Base-by-base conservation (phyloP, 2,797 vertebrate species). In the Poeciliopsis infans region DNA sequence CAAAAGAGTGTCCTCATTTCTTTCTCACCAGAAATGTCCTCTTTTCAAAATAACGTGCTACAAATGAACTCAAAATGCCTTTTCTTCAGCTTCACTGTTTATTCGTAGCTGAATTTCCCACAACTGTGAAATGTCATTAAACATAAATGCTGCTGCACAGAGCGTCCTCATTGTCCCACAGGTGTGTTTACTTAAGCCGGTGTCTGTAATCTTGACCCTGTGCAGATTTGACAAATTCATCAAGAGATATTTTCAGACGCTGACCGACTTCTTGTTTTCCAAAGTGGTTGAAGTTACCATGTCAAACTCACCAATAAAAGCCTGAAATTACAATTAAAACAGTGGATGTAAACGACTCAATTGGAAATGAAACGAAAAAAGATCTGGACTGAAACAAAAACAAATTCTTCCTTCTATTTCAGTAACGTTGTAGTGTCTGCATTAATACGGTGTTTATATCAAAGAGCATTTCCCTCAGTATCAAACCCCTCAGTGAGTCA, bases 381-480 rank as follows among this genome's bases (percentile, higher is more conserved):
- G 18, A 41, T 64, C 20, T 23, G 41, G 18, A 25, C 7, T 39
- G 10, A 68, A 41, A 41, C 64, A 18, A 20, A 39, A 5, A 10
- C 5, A 59, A 45, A 31, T 16, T 45, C 5, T 81, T 74, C 88
- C 76, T n/a, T 68, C 20, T 68, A 25, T 68, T 10, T n/a, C 39
- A 25, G 36, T 41, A 68, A 68, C 0, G 0, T 41, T 43, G 8
- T 25, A 4, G 39, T 12, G 10, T 69, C 66, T 69, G 25, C 39
- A 43, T 41, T 69, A n/a, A 10, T 13, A n/a, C 4, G 15, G 20
- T 45, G 64, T 79, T 86, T 86, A 80, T 46, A 8, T 53, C 83
- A 76, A 73, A 83, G 66, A 82, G 70, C 45, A 66, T 78, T 76
- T 87, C 73, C 78, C 71, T 64, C 39, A 57, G 47, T 39, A 78